Evolutionary conservation across 2,888 invertebrate species (phyloP), one percentile per base, ranked within the genome.

Genomic region (Drosophila cyrtoloma): DNA sequence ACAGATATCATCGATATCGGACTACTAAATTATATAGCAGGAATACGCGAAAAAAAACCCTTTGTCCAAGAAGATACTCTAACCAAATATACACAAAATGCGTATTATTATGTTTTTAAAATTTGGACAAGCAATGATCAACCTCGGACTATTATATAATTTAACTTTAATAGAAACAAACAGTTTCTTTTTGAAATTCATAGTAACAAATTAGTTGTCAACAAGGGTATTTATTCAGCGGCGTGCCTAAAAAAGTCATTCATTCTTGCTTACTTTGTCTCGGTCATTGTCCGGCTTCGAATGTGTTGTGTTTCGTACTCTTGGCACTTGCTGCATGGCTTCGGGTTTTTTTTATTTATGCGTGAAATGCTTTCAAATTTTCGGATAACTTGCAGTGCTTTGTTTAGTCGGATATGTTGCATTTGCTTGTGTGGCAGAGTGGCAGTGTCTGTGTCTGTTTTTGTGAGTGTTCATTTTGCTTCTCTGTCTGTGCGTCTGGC

Each of bases 331-430:
- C 75, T 64, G 64, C 68, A 81, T 61, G 52, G 88, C 70, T 64
- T 64, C 44, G 71, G 87, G 79, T 71, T 63, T 75, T 75, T 75
- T 86, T 89, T 84, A 86, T 84, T 84, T 89, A 89, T 81, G 88
- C 85, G 73, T 78, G 70, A 74, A 84, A 81, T 84, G 85, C 85
- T 81, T 78, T 75, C 62, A 75, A 81, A 87, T 81, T 66, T 81
- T 73, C 50, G 60, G 66, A 77, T 47, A 75, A 80, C 86, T 71
- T 73, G 72, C 73, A 65, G 65, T 71, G 69, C 64, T 73, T 65
- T 71, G 65, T 75, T 71, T 76, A 37, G 63, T 69, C 65, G 59
- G 69, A 58, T 71, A 53, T 63, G 69, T 82, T 58, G 69, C 61
- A 69, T 59, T 52, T 65, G 58, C 62, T 42, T 71, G 47, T 32